Evolutionary conservation across 2,797 vertebrate genomes (phyloP).

Genomic region (Mycteria americana): DNA sequence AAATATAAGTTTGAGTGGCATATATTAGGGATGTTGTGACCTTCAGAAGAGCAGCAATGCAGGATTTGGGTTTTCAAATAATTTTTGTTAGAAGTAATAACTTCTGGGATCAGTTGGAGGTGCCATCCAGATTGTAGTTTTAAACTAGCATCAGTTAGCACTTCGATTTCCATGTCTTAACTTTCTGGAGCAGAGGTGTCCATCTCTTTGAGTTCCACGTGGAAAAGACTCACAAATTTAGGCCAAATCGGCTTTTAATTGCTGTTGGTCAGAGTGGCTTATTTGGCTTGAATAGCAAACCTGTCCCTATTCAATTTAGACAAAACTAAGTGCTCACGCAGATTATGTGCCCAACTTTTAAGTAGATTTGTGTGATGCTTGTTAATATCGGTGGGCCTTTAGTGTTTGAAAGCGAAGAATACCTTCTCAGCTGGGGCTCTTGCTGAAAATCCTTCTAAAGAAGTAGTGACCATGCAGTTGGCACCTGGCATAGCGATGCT

Average conservation of each 20-base stretch:
- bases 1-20: background rate
- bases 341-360: background rate
- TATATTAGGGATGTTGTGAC: fast-evolving
- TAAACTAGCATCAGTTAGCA: background rate
- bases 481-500: background rate
- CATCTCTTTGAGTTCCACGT: background rate
- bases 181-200: background rate
- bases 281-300: background rate
- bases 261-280: background rate
- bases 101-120: background rate
- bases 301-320: background rate
- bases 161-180: too few relatives aligned
- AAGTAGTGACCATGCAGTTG: background rate
- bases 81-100: fast-evolving
- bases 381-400: fast-evolving
- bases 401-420: background rate
- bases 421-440: background rate
- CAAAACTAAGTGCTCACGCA: background rate
- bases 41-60: background rate
- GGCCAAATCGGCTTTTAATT: background rate
- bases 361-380: background rate
- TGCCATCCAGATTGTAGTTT: background rate
- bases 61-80: fast-evolving
- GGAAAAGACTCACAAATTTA: background rate
- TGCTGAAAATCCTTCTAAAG: background rate